These are phyloP conservation scores for Capra hircus DNA, from an alignment of 2,113 vertebrate species.

Conservation along the genomic window DNA sequence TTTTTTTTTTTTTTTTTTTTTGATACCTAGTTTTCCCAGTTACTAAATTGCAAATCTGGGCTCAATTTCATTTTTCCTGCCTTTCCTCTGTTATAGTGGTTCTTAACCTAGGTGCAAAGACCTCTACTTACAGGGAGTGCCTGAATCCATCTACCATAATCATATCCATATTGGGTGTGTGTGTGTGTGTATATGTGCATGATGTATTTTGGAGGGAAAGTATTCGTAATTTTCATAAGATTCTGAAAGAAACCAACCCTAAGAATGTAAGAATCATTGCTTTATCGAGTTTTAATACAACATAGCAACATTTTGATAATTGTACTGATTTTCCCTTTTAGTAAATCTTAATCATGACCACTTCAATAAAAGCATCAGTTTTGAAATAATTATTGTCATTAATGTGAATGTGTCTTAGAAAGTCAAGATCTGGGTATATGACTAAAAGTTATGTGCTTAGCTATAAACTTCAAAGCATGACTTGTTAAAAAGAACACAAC, in stretches of 20 bases:
- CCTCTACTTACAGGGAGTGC: not conserved
- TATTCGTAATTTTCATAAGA: not conserved
- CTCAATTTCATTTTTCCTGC: not conserved
- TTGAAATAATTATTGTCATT: not conserved
- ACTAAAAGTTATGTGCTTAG: not conserved
- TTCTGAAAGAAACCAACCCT: not conserved
- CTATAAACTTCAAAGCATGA: not conserved
- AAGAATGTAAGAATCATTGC: not conserved
- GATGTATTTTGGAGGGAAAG: not conserved
- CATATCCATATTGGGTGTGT: not conserved
- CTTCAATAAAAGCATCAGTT: not conserved
- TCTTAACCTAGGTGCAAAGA: not conserved
- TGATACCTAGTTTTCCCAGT: not conserved
- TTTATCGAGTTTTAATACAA: not conserved
- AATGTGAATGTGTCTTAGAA: not conserved
- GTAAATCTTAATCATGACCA: not conserved
- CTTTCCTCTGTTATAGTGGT: not conserved
- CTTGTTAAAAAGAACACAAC: not conserved
- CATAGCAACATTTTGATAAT: not conserved
- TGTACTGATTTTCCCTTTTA: not conserved
- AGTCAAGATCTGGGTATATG: not conserved
- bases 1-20: not conserved
- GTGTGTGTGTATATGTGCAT: not conserved
- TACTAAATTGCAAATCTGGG: not conserved
- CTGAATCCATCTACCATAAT: not conserved